Conservation (phyloP, 2,113 vertebrate genomes). For the Candoia aspera region DNA sequence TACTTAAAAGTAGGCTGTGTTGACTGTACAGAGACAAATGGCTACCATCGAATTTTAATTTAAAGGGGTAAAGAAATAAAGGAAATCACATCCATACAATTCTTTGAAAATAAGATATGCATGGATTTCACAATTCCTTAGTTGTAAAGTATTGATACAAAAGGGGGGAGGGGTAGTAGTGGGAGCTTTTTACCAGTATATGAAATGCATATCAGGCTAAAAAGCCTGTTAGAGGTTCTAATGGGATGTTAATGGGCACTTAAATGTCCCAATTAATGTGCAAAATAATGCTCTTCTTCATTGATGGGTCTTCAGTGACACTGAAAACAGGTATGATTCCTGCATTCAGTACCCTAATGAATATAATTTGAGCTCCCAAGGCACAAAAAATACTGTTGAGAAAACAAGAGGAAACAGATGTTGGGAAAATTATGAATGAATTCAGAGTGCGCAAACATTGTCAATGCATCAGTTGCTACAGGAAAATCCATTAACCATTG, state of each 20-base stretch:
- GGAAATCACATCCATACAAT: background rate
- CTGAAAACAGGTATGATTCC: conserved; percentile 51
- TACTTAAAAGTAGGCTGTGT: background rate
- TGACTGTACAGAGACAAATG: background rate
- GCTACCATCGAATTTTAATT: conserved; percentile 27
- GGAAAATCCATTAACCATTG: conserved; percentile 68
- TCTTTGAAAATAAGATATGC: conserved; percentile 2
- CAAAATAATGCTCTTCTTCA: conserved; percentile 51
- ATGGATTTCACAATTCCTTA: conserved; percentile 17
- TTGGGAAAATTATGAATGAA: conserved; percentile 72
- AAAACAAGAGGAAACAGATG: conserved; percentile 82
- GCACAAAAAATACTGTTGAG: conserved; percentile 48
- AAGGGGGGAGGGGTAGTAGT: background rate
- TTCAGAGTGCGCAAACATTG: conserved; percentile 49
- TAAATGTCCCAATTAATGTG: conserved; percentile 34
- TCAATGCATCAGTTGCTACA: conserved; percentile 55
- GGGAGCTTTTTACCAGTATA: conserved; percentile 26
- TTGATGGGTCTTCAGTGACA: conserved; percentile 53
- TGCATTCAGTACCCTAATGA: conserved; percentile 61
- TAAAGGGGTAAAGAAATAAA: conserved; percentile 7
- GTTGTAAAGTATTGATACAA: background rate
- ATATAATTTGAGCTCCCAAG: conserved; percentile 39
- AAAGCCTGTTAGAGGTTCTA: conserved; percentile 32
- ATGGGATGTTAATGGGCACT: conserved; percentile 42
- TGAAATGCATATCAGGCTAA: conserved; percentile 19